phyloP scores from a whole-genome alignment of 2,888 invertebrate species.

The Spatulosminthurus flaviceps region DNA sequence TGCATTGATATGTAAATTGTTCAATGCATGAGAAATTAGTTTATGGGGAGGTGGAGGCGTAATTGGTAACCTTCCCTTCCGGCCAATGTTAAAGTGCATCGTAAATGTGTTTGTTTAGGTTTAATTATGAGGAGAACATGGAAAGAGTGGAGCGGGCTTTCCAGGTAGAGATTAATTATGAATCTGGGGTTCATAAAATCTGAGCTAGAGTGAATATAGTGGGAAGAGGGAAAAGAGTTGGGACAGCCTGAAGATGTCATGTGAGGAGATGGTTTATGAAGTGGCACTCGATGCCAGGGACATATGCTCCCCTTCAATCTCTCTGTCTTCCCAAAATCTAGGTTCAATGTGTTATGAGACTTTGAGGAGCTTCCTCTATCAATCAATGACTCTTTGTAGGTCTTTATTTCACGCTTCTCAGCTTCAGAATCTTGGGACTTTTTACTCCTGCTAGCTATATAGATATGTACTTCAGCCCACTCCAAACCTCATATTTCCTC shows the following conservation, averaged over 20 bases:
- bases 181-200: too few species aligned
- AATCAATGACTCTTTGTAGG: constrained; percentile 5
- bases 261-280: constrained; percentile 1
- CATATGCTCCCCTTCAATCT: background rate
- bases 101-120: too few species aligned
- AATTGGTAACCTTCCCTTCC: too few species aligned
- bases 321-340: background rate
- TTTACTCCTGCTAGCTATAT: constrained; percentile 3
- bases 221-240: background rate
- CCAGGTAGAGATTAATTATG: too few species aligned
- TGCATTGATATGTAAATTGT: too few species aligned
- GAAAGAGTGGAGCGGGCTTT: too few species aligned
- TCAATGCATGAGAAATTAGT: too few species aligned
- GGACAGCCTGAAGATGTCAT: background rate
- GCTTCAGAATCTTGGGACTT: background rate
- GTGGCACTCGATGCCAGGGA: background rate
- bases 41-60: too few species aligned
- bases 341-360: background rate
- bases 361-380: constrained; percentile 8
- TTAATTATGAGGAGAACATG: too few species aligned
- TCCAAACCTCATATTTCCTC: background rate
- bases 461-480: background rate
- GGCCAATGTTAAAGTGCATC: too few species aligned
- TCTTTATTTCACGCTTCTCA: constrained; percentile 12
- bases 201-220: too few species aligned